A percentile compares a stretch with the other conserved stretches of the same genome.
These are phyloP conservation scores for Argyrosomus regius DNA, from an alignment of 2,797 vertebrate species.

Conservation along the genomic window DNA sequence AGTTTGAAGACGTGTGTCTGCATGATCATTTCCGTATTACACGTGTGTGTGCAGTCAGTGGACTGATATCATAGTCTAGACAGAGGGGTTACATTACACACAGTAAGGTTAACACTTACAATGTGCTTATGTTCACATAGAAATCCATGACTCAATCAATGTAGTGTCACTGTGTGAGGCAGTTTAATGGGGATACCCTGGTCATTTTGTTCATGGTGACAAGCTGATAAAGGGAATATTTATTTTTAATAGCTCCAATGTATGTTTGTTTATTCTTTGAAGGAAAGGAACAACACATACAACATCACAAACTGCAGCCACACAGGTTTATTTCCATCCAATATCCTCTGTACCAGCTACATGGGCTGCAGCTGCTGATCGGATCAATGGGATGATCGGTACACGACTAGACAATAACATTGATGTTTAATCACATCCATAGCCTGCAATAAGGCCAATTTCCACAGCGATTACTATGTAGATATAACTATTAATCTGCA, in stretches of 20 bases:
- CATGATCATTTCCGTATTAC: background rate
- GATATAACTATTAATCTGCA: accelerated
- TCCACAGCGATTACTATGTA: accelerated
- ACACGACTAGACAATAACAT: constrained; percentile 27
- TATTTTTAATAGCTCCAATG: background rate
- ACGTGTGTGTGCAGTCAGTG: background rate
- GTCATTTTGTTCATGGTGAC: background rate
- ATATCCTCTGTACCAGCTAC: too few species aligned
- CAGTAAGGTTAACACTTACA: background rate
- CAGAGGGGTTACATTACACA: background rate
- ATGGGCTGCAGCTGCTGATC: constrained; percentile 1
- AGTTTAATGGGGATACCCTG: background rate
- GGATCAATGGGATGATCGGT: constrained; percentile 22
- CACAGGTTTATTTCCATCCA: background rate
- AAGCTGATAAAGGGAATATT: background rate
- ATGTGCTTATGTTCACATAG: background rate
- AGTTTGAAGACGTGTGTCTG: background rate
- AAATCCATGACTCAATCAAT: background rate
- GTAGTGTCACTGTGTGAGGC: background rate
- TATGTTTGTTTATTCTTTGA: too few species aligned
- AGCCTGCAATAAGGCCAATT: accelerated
- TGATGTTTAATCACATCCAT: background rate
- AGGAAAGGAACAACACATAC: too few species aligned
- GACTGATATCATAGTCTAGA: background rate
- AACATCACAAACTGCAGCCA: background rate